Evolutionary conservation across 2,888 invertebrate genomes (phyloP), one percentile per base, ranked within the genome.

Genomic region (Caradrina kadenii): DNA sequence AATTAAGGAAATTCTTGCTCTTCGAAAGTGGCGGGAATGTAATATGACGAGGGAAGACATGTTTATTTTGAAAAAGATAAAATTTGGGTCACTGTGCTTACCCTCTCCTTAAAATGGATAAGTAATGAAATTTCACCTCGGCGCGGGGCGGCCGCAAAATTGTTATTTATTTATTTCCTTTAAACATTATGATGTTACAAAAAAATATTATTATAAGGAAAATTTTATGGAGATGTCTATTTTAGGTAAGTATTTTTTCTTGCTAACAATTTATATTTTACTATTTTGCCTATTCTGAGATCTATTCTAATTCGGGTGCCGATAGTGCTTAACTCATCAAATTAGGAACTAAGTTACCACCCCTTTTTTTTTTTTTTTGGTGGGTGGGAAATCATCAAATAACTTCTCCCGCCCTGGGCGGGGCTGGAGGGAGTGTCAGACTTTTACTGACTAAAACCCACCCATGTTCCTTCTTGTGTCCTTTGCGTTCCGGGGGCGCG

Each of bases 81-180:
- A 86, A 86, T 86, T 81, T 74, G 80, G 86, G 86, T 86, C 86
- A 86, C 79, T 79, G 69, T 77, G 70, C 77, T 81, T 83, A 79
- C 78, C 81, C 80, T 65, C 82, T 79, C 77, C 75, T 81, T 76
- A 86, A 82, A 81, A 75, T 55, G 86, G 84, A 77, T 84, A 84
- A 81, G 84, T 86, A 86, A 86, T 86, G 84, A 87, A 86, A 86
- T 86, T 86, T 86, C 76, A 86, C 83, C 79, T 83, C 77, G 48
- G 35, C 71, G 55, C 53, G 26, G 62, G 68, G 49, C 42, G 53
- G 55, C 73, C 73, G 54, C 68, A 58, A 75, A 76, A 77, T 69
- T 77, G 64, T 73, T 83, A 84, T 84, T 83, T 83, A 83, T 79
- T 81, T 80, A 80, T 82, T 83, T 76, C 66, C 63, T 63, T 63